phyloP scores from a whole-genome alignment of 2,797 vertebrate species.

The Fistularia tabacaria region DNA sequence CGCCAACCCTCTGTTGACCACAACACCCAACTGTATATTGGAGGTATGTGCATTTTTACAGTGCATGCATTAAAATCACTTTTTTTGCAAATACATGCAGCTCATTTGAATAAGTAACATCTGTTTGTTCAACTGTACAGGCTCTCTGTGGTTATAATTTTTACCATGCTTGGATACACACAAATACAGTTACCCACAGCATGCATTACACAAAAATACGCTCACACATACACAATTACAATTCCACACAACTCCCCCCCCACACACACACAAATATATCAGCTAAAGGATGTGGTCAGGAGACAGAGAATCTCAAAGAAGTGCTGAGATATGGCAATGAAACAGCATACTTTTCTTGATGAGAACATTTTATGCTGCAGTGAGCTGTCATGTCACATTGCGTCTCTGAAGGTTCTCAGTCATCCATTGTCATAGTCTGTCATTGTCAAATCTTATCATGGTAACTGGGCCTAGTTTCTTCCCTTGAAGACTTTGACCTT shows the following conservation, averaged over 20 bases:
- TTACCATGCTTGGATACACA: not conserved
- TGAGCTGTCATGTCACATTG: too few relatives aligned
- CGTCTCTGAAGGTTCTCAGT: too few relatives aligned
- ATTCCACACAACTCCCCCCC: not conserved
- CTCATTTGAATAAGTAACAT: not conserved
- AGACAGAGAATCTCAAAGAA: too few relatives aligned
- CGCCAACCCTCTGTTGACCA: conserved; percentile 85
- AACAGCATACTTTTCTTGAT: conserved; percentile 6
- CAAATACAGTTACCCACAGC: conserved; percentile 6
- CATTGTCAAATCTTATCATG: too few relatives aligned
- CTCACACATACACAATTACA: not conserved
- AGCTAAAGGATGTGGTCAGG: conserved; percentile 22
- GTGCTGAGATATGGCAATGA: not conserved
- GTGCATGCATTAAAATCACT: not conserved
- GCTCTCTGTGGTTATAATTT: conserved; percentile 21
- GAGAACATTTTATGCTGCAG: not conserved
- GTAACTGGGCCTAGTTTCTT: too few relatives aligned
- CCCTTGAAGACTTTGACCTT: too few relatives aligned
- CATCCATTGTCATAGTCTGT: too few relatives aligned
- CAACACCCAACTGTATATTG: conserved; percentile 94
- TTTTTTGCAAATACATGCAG: too few relatives aligned
- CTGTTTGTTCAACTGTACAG: not conserved
- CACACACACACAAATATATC: not conserved
- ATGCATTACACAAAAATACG: not conserved
- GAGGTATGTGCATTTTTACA: conserved; percentile 75